Evolutionary conservation across 2,113 vertebrate species (phyloP).

Genomic region (Notarius quadriscutis): DNA sequence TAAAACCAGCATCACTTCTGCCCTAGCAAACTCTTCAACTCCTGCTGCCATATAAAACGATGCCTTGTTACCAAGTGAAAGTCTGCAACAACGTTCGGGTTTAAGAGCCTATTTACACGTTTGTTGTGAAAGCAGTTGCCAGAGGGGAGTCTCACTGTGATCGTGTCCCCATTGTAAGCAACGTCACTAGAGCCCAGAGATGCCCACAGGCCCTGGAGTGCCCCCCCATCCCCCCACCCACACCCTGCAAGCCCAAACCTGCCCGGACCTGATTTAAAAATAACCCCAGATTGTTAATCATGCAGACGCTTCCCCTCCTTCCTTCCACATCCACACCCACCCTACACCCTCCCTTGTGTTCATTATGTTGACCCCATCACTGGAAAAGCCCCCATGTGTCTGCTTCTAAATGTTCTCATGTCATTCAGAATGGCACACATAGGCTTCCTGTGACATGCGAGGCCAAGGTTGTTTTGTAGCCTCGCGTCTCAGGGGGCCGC

Average conservation of each 20-base stretch:
- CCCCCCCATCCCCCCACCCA: conserved; percentile 56
- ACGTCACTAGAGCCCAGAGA: conserved; percentile 82
- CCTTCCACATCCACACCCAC: conserved; percentile 27
- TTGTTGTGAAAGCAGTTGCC: conserved; percentile 51
- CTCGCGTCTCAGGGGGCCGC: conserved; percentile 11
- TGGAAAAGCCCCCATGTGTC: conserved; percentile 44
- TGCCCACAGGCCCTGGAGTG: conserved; percentile 74
- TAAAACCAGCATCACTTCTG: background rate
- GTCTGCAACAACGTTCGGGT: conserved; percentile 20
- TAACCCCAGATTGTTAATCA: conserved; percentile 57
- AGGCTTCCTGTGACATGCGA: conserved; percentile 33
- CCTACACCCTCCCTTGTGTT: conserved; percentile 46
- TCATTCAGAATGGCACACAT: conserved; percentile 46
- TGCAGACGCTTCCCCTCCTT: conserved; percentile 26
- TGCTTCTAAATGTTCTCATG: conserved; percentile 49
- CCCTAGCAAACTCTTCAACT: background rate
- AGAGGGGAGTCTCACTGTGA: conserved; percentile 54
- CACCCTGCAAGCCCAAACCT: conserved; percentile 75
- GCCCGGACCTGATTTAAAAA: conserved; percentile 63
- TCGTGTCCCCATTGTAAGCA: conserved; percentile 58
- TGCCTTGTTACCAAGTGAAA: conserved; percentile 24
- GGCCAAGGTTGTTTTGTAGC: conserved; percentile 31
- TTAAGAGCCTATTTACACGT: conserved; percentile 48
- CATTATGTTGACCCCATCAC: conserved; percentile 53
- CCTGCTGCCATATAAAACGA: background rate